Percentiles rank a stretch among this genome's conserved stretches.
Conservation (phyloP, 2,888 invertebrate species). For the Ypsolopha scabrella region DNA sequence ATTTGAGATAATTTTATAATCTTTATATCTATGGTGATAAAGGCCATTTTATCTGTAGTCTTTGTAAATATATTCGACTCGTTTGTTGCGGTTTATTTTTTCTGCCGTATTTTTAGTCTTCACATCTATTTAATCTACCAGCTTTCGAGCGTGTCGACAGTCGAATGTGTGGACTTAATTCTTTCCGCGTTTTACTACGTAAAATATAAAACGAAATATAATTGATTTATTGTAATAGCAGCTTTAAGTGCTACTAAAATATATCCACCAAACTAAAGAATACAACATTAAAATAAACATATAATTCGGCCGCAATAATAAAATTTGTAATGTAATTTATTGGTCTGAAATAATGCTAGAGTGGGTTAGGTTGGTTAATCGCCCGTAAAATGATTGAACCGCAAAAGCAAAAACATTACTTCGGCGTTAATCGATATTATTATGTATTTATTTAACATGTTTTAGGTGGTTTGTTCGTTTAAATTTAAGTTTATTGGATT, state of each 20-base stretch:
- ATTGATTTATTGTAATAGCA: no score
- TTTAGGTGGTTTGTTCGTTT: no score
- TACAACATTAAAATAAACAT: neutral
- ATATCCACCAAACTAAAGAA: neutral
- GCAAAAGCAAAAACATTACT: neutral
- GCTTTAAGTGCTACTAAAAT: neutral
- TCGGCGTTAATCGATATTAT: no score
- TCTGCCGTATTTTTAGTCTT: neutral
- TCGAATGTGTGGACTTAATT: neutral
- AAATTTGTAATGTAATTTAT: neutral
- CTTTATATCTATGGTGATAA: no score
- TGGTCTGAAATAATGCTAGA: neutral
- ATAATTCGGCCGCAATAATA: neutral
- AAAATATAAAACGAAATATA: no score
- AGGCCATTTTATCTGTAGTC: no score
- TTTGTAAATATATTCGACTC: no score
- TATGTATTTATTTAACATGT: no score
- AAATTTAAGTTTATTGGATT: no score
- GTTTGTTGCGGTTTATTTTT: neutral
- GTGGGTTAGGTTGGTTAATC: neutral
- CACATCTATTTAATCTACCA: neutral
- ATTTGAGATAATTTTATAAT: no score
- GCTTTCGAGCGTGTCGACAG: neutral
- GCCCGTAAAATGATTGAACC: neutral
- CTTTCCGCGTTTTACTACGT: no score